Evolutionary conservation across 2,113 vertebrate genomes (phyloP), one percentile per base, ranked within the genome.

Genomic region (Callionymus lyra): DNA sequence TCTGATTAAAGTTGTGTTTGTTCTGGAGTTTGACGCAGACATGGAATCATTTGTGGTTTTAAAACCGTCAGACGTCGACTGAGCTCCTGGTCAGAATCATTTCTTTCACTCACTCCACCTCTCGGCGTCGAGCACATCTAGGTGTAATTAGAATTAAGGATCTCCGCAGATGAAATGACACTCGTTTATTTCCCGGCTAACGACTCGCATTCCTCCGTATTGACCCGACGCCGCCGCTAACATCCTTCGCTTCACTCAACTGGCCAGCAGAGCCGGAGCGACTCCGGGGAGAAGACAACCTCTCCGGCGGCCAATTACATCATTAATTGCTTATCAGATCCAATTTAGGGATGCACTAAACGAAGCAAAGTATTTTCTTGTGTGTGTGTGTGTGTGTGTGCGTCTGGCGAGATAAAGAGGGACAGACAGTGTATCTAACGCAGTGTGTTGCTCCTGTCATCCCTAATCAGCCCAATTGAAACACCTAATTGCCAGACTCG

Each of bases 241-340:
- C 50, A 47, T 59, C 72, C 65, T 53, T 50, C 46, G 55, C 45
- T 32, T 63, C 44, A 39, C 64, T 69, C 42, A 17, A 56, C 65
- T 35, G 38, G 65, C 59, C 63, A 65, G 67, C 56, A 53, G 54
- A 72, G 65, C 68, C 70, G 64, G 63, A 21, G 31, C 56, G 46
- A 34, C 82, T 76, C 75, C 52, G 32, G 77, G 77, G 76, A 81
- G 75, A 73, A 71, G 76, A 77, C 64, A 73, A 67, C 65, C 74
- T 74, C 82, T 84, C 79, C 69, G 58, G 66, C 53, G 80, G 74
- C 77, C 83, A 84, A 85, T 85, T 85, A 82, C 74, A 67, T 81
- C 73, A 85, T 85, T 82, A 84, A 85, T 86, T 82, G 78, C 74
- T 77, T 74, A 83, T 84, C 85, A 82, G 77, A 82, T 85, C 70